Conservation (phyloP, 2,888 invertebrate genomes). For the Erebia aethiops region DNA sequence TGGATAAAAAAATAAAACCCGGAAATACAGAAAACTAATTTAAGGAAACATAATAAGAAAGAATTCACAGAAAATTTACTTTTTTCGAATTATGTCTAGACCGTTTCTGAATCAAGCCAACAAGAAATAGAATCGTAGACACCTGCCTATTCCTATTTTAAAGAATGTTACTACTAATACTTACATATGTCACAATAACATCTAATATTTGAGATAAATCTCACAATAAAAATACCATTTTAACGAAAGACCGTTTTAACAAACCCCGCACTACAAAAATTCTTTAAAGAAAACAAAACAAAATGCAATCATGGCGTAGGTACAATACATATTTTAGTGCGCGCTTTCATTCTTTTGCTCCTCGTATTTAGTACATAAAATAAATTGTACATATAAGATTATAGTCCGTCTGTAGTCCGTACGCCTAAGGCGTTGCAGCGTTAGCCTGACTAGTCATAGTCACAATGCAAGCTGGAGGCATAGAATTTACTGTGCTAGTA, state of each 20-base stretch:
- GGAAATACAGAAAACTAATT: neutral
- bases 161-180: too few species aligned
- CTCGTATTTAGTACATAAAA: slow-evolving; percentile 46
- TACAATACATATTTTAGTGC: slow-evolving; percentile 41
- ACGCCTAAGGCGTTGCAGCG: slow-evolving; percentile 46
- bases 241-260: too few species aligned
- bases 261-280: neutral
- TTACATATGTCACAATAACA: too few species aligned
- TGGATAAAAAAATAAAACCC: too few species aligned
- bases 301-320: slow-evolving; percentile 17
- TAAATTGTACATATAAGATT: slow-evolving; percentile 41
- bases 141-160: too few species aligned
- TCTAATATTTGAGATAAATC: too few species aligned
- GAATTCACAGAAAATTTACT: too few species aligned
- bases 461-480: slow-evolving; percentile 62
- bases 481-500: slow-evolving; percentile 59
- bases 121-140: too few species aligned
- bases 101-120: too few species aligned
- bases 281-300: slow-evolving; percentile 12
- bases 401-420: slow-evolving; percentile 40
- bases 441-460: slow-evolving; percentile 43
- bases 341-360: slow-evolving; percentile 32
- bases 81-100: too few species aligned
- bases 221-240: too few species aligned
- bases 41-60: too few species aligned